Base-by-base conservation (phyloP, 30 jellyfish, hydroid and myxozoan genomes). In the Pseudorhiza aurosa region DNA sequence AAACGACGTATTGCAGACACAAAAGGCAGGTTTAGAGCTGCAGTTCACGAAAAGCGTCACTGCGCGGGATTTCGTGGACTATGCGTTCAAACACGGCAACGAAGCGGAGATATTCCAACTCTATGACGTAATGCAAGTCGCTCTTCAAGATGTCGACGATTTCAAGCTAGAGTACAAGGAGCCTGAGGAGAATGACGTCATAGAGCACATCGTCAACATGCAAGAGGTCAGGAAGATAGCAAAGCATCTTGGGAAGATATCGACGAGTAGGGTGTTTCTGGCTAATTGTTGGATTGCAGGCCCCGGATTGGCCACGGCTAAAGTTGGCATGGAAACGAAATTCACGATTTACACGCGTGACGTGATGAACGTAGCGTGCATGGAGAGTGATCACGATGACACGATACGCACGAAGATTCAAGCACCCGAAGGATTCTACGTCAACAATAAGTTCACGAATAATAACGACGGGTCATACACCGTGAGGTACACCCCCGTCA, bases 161-260 rank as follows among this genome's bases (percentile, higher is more conserved):
- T 63, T 58, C 32, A 57, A 70, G 32, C 39, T 92, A 49, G 89
- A 74, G 24, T 92, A 92, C 82, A 80, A 92, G 46, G 98, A 92
- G 85, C 98, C 98, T 29, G 96, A 84, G 65, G 98, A 92, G 65
- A 92, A 92, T 77, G 98, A 92, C 87, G 98, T 92, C 95, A 92
- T 92, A 17, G 98, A 92, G 51, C 96, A 92, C 46, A 65, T 80
- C 15, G 87, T 63, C 29, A 74, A 92, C 25, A 11, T 56, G 30
- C 57, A 78, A 7, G 95, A 81, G 32, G 89, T 85, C 47, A 76
- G 88, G 44, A 53, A 46, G 35, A 92, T 92, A 12, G 98, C 98
- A 19, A 50, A 80, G 51, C 87, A 92, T 68, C 88, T 92, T 17
- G 98, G 98, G 25, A 86, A 92, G 82, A 78, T 92, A 4, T 79